Conservation (phyloP, 2,888 invertebrate species). For the Drosophila lacicola region DNA sequence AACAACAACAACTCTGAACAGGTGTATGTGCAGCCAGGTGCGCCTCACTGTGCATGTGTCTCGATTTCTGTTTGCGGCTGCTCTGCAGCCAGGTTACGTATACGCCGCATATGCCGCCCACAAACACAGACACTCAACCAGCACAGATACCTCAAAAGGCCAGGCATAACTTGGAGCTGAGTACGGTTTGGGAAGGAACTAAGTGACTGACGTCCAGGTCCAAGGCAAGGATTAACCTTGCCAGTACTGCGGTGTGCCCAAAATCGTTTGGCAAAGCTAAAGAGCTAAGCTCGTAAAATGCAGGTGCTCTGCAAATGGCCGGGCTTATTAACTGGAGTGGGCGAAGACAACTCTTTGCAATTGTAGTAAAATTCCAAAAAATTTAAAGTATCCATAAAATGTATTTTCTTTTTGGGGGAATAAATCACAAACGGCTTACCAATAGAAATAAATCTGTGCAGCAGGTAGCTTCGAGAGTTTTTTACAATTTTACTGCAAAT, state of each 20-base stretch:
- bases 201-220: conserved; percentile 21
- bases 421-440: conserved; percentile 3
- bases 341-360: background rate
- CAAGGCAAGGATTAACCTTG: conserved; percentile 49
- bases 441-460: background rate
- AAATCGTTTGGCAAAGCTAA: conserved; percentile 49
- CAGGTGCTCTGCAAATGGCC: conserved; percentile 40
- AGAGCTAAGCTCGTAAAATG: conserved; percentile 55
- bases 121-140: conserved; percentile 24
- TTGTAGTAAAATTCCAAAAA: background rate
- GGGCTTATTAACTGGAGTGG: conserved; percentile 50
- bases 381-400: conserved; percentile 4
- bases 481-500: background rate
- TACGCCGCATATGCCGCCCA: conserved; percentile 40
- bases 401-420: conserved; percentile 5
- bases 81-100: conserved; percentile 42
- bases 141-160: conserved; percentile 45
- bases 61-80: conserved; percentile 52
- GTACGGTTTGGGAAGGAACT: background rate
- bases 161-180: conserved; percentile 18
- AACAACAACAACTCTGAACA: conserved; percentile 44
- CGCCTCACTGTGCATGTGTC: conserved; percentile 11
- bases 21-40: conserved; percentile 23
- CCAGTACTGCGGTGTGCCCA: conserved; percentile 46
- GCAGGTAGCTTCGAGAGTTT: background rate